Percentiles rank a stretch among this genome's conserved stretches.
phyloP scores from a whole-genome alignment of 2,888 invertebrate species.

The Acrocyrtus sp. region DNA sequence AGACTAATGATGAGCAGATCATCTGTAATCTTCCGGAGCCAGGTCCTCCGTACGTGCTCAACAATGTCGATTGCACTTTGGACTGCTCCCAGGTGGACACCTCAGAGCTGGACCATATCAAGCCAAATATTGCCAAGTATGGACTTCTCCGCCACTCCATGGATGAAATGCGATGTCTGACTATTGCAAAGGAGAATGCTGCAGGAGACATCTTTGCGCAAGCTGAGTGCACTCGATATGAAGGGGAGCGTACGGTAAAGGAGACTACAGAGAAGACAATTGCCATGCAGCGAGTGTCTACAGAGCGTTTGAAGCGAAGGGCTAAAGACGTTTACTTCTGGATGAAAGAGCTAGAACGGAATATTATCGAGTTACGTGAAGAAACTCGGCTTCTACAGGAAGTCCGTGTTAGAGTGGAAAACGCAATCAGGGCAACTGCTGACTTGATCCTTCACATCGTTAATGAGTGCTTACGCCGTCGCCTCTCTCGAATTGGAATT shows the following conservation, averaged over 20 bases:
- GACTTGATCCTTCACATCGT: conserved; percentile 69
- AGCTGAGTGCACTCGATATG: conserved; percentile 62
- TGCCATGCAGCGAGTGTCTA: conserved; percentile 57
- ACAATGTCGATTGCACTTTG: conserved; percentile 62
- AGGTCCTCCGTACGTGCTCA: conserved; percentile 59
- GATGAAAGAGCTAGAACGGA: conserved; percentile 78
- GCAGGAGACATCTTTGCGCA: conserved; percentile 60
- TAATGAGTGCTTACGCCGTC: conserved; percentile 78
- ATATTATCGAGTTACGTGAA: conserved; percentile 60
- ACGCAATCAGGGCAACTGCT: conserved; percentile 61
- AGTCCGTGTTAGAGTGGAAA: conserved; percentile 59
- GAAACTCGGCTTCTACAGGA: conserved; percentile 60
- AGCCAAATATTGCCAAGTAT: conserved; percentile 60
- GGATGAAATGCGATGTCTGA: conserved; percentile 62
- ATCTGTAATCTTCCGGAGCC: conserved; percentile 52
- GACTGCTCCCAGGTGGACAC: conserved; percentile 61
- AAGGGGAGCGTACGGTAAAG: conserved; percentile 54
- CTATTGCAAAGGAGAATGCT: conserved; percentile 58
- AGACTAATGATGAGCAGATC: conserved; percentile 33
- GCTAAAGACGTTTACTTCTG: conserved; percentile 77
- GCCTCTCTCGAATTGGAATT: conserved; percentile 76
- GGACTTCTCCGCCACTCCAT: conserved; percentile 61
- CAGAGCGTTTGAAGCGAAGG: conserved; percentile 66
- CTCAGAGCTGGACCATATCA: conserved; percentile 61
- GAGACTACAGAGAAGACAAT: conserved; percentile 58